phyloP scores from a whole-genome alignment of 2,113 vertebrate genomes.

The Hippocampus abdominalis region DNA sequence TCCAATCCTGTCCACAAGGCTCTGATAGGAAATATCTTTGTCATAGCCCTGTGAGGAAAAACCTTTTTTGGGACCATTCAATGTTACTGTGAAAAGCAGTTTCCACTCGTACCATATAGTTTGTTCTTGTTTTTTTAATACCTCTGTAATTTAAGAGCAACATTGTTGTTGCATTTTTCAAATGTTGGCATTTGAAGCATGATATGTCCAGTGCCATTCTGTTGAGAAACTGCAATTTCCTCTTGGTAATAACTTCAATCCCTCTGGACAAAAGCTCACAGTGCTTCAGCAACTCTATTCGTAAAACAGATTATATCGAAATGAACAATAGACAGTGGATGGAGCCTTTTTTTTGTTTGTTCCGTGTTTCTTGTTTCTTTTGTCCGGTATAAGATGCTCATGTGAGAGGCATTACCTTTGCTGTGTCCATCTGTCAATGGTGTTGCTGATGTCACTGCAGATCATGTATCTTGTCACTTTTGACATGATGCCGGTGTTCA shows the following conservation, averaged over 20 bases:
- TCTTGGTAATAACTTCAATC: background rate
- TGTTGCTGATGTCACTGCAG: conserved; percentile 35
- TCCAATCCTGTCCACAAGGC: conserved; percentile 1
- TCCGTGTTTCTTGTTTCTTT: background rate
- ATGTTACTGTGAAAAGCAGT: background rate
- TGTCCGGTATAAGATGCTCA: background rate
- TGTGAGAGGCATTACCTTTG: conserved; percentile 26
- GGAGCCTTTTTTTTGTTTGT: background rate
- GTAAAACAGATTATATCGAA: background rate
- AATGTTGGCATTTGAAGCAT: conserved; percentile 1
- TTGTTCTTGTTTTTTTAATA: background rate
- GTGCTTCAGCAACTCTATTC: background rate
- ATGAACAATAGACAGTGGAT: background rate
- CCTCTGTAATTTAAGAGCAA: background rate
- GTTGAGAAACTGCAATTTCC: background rate
- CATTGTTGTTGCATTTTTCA: background rate
- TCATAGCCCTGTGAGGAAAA: too few relatives aligned
- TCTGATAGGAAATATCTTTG: conserved; percentile 10
- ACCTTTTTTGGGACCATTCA: conserved; percentile 19
- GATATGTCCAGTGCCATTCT: background rate
- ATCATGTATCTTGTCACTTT: conserved; percentile 55
- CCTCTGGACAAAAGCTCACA: conserved; percentile 1
- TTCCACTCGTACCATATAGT: background rate
- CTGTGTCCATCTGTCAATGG: conserved; percentile 16
- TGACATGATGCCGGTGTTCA: conserved; percentile 41